Evolutionary conservation across 2,113 vertebrate genomes (phyloP), one percentile per base, ranked within the genome.

Genomic region (Brachionichthys hirsutus): DNA sequence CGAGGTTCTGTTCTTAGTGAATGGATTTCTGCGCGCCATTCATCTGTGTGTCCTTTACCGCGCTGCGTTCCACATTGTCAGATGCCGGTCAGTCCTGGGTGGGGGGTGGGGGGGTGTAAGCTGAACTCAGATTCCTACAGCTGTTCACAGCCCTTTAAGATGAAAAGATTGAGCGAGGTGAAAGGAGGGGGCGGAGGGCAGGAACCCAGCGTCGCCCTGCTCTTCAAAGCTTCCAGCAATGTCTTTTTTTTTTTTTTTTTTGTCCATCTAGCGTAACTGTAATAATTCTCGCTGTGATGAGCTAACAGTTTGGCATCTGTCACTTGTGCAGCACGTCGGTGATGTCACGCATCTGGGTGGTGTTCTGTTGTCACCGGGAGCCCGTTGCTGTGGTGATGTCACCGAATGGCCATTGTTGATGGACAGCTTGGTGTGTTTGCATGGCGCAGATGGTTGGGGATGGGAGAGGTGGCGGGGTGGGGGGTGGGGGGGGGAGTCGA

Each of bases 371-470:
- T 75, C 57, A 42, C 41, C 35, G 11, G 19, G 66, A 78, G 71
- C 66, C 66, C 18, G 40, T 51, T 73, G 54, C 53, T 11, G 22
- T 55, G 49, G 50, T 75, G 75, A 79, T 82, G 81, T 81, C 80
- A 77, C 72, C 49, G 18, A 79, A 67, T 67, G 56, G 72, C 60
- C 45, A 52, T 43, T 15, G 73, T 35, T 79, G 81, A 85, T 19
- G 68, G 87, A 78, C 84, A 86, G 84, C 84, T 82, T 77, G 78
- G 70, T 81, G 85, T 85, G 75, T 82, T 82, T 82, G 75, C 60
- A 30, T 79, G 83, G 75, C 82, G 40, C 87, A 89, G 87, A 89
- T 89, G 87, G 87, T 78, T 72, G 68, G 62, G 51, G 54, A 55
- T 9, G 34, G 69, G 42, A 18, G 51, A 5, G 20, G 59, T 10